Conservation (phyloP, 2,797 vertebrate species). For the Melanotaenia parkinsoni region DNA sequence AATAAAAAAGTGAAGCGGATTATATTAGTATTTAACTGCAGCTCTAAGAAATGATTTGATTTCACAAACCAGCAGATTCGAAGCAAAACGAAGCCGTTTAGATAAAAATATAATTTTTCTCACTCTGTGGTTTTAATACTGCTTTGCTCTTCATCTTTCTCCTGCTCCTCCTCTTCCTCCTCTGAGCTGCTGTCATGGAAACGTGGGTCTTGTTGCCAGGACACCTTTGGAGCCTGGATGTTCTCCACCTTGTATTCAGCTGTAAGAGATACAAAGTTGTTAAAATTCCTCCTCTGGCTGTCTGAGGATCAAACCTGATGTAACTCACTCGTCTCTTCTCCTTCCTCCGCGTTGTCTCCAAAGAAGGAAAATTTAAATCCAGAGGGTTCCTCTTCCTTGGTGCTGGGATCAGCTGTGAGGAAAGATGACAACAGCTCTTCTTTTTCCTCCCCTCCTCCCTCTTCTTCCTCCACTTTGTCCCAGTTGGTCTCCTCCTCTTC, state of each 20-base stretch:
- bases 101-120: constrained; percentile 14
- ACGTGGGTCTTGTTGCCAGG: constrained; percentile 87
- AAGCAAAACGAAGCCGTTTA: background rate
- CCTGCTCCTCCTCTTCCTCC: constrained; percentile 80
- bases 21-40: too few species aligned
- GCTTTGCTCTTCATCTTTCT: constrained; percentile 64
- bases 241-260: constrained; percentile 83
- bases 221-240: constrained; percentile 80
- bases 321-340: constrained; percentile 78
- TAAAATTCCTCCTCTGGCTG: background rate
- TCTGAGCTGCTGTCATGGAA: constrained; percentile 94
- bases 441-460: constrained; percentile 42
- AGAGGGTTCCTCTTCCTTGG: constrained; percentile 14
- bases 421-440: constrained; percentile 47
- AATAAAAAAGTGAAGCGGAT: too few species aligned
- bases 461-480: constrained; percentile 65
- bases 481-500: constrained; percentile 52
- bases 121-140: constrained; percentile 49
- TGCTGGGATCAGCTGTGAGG: constrained; percentile 20
- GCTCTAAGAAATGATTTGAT: background rate
- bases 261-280: constrained; percentile 38
- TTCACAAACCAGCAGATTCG: background rate
- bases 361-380: constrained; percentile 94
- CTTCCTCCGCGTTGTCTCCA: constrained; percentile 60
- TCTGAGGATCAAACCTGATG: background rate